Base-by-base conservation (phyloP, 2,113 vertebrate species). In the Trichechus manatus region DNA sequence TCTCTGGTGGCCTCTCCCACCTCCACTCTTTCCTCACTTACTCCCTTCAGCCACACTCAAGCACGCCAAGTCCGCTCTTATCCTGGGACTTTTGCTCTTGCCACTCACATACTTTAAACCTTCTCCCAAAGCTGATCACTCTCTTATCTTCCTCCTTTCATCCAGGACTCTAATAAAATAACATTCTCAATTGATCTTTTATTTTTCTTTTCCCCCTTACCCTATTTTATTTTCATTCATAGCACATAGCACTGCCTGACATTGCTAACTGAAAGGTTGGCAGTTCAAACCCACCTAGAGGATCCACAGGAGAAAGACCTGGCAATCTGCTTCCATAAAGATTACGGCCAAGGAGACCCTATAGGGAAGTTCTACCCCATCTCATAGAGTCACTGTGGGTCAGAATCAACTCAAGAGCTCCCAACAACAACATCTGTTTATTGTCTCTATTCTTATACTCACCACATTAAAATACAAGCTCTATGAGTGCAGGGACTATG, bases 1-100 rank as follows among this genome's bases (percentile, higher is more conserved):
- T n/a, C 47, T 68, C 83, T 14, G 14, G 33, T 20, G 64, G 74
- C 19, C 42, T 33, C 9, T 20, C 29, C 29, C 64, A 39, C 5
- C 13, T 85, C 13, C 3, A 0, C 8, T 13, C 15, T 33, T 8
- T 9, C 25, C 10, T 39, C 8, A 1, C n/a, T 27, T 53, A 42
- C 36, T 31, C 33, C 33, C 20, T 1, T 79, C 9, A 74, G 23
- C 1, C 4, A 6, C 2, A 7, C 20, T 17, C n/a, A 20, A 47
- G 14, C 20, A 25, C 33, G 31, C 9, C 44, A 44, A 66, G 61
- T 20, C 50, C 33, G 4, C 22, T n/a, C 61, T 23, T 17, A 19
- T 14, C 36, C 9, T 11, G 3, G 61, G 44, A 27, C 23, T 82
- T 79, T 44, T 25, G 5, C 11, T 79, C 39, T 86, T 66, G 23